Base-by-base conservation (phyloP, 2,113 vertebrate genomes). In the Turnix velox region DNA sequence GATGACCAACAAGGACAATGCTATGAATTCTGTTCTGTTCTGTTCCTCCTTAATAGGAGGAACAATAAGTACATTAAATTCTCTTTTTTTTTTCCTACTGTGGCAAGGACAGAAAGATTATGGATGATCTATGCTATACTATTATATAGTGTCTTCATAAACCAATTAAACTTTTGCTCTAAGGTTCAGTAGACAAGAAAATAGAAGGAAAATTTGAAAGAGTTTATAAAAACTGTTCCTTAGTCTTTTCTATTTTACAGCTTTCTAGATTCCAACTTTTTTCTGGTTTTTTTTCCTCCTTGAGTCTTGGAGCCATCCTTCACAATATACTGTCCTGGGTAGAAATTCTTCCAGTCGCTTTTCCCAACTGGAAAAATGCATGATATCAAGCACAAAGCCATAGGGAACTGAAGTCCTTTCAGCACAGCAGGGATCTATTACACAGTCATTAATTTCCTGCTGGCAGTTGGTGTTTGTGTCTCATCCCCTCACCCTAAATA, bases 361-460 rank as follows among this genome's bases (percentile, higher is more conserved):
- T 75, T 87, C 30, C 30, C 35, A 85, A 0, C 1, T 18, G 46
- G 31, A 33, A 74, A 88, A 84, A 54, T 8, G 7, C 8, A 48
- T 4, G 1, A 1, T 18, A 65, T 18, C 37, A 77, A 68, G 58
- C 12, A 55, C 15, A 71, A 82, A 73, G 30, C 14, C 65, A 20
- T 0, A 51, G 15, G 7, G 48, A 75, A 62, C 24, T 57, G 22
- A 42, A 12, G 23, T n/a, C 9, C 22, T 69, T 81, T 37, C 20
- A 45, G 51, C 0, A 0, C 12, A n/a, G 8, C 16, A 65, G 4
- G 12, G 42, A 74, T 19, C 52, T 37, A 28, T 8, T 15, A 35
- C 20, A 61, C 1, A 2, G 20, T 49, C 23, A 30, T 18, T 23
- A 49, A 0, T 24, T 69, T 58, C 46, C 7, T 24, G 59, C 37